phyloP scores from a whole-genome alignment of 2,113 vertebrate species.

The Penelope pileata region DNA sequence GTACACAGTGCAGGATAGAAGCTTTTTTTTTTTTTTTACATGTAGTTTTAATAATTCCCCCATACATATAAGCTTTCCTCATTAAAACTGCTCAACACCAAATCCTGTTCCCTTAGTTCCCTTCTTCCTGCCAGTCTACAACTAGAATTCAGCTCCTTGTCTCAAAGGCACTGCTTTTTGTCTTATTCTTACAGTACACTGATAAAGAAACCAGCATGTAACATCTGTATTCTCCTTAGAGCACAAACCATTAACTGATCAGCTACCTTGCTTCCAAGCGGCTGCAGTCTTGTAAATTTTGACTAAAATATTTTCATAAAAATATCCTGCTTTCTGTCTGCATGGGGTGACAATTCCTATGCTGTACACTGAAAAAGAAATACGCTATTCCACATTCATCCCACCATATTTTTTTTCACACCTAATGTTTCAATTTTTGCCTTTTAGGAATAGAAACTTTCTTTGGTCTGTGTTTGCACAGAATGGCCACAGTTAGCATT shows the following conservation, averaged over 20 bases:
- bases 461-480: background rate
- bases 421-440: background rate
- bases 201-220: background rate
- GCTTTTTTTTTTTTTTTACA: background rate
- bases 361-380: background rate
- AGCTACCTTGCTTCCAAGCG: background rate
- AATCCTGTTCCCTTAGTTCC: background rate
- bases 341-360: background rate
- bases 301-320: background rate
- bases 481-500: background rate
- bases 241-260: background rate
- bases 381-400: background rate
- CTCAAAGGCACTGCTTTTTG: background rate
- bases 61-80: background rate
- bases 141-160: background rate
- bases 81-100: background rate
- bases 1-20: background rate
- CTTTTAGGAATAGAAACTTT: background rate
- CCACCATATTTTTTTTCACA: background rate
- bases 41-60: background rate
- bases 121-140: background rate
- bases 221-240: background rate
- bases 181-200: background rate
- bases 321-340: background rate
- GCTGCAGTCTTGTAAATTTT: background rate